These are phyloP conservation scores for Collichthys lucidus DNA, from an alignment of 2,113 vertebrate genomes.

Conservation along the genomic window DNA sequence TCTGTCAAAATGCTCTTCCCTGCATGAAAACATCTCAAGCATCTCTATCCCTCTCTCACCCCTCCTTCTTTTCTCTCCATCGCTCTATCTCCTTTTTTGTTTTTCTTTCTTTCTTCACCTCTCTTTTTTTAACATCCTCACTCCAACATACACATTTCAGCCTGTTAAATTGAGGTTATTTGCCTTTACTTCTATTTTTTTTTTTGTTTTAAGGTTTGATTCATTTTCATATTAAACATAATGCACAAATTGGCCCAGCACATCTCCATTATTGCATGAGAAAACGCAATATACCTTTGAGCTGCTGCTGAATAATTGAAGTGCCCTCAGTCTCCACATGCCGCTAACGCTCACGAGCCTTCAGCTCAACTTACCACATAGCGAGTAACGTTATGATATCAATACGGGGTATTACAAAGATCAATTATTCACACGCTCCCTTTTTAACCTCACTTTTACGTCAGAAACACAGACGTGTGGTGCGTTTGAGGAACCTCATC, in stretches of 20 bases:
- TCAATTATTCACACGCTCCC: slow-evolving; percentile 81
- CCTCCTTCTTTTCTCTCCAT: background rate
- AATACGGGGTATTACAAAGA: slow-evolving; percentile 77
- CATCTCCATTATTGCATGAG: slow-evolving; percentile 62
- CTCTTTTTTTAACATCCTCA: too few species aligned
- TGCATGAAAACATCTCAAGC: slow-evolving; percentile 62
- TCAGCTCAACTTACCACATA: slow-evolving; percentile 85
- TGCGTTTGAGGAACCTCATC: too few species aligned
- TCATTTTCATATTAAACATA: background rate
- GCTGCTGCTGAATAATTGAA: slow-evolving; percentile 88
- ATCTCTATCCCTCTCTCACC: background rate
- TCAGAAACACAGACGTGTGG: background rate
- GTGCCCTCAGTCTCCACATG: slow-evolving; percentile 85
- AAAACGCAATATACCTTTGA: slow-evolving; percentile 83
- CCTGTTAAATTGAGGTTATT: too few species aligned
- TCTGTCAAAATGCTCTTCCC: slow-evolving; percentile 83
- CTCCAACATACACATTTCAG: background rate
- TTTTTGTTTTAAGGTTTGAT: background rate
- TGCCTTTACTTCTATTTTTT: background rate
- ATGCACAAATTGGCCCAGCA: slow-evolving; percentile 14
- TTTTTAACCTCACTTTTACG: slow-evolving; percentile 31
- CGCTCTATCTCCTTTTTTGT: background rate
- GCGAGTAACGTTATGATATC: slow-evolving; percentile 81
- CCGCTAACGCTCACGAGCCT: slow-evolving; percentile 79
- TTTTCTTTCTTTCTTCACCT: background rate